Evolutionary conservation across 2,888 invertebrate species (phyloP), one percentile per base, ranked within the genome.

Genomic region (Amphimallon solstitiale): DNA sequence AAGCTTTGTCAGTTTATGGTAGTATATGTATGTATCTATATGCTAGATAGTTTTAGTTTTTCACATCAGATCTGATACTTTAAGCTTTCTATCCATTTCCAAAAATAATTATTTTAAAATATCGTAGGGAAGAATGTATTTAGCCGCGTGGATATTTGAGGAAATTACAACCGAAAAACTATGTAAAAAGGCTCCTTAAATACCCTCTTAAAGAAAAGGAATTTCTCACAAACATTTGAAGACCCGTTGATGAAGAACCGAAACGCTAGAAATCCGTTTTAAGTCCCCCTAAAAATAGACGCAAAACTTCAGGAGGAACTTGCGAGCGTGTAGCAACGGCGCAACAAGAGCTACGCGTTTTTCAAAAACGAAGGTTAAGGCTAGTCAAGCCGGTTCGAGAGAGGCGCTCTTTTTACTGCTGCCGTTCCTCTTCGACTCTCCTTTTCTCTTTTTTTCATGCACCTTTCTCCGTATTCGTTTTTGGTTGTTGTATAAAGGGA

Each of bases 201-300:
- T n/a, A n/a, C n/a, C n/a, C n/a, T n/a, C n/a, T n/a, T n/a, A n/a
- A n/a, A n/a, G n/a, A n/a, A n/a, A n/a, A n/a, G n/a, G n/a, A n/a
- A n/a, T n/a, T n/a, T n/a, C n/a, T n/a, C 29, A 29, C 29, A 1
- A 29, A 29, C 9, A 1, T 29, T 29, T 45, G n/a, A 2, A 19
- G 29, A 19, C 34, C 43, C 38, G 43, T 7, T 43, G 15, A 14
- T 29, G 56, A 29, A 15, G 40, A 54, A 43, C 43, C 43, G 40
- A 23, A 43, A 43, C 56, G 29, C 56, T 59, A 43, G 49, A 49
- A 38, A 21, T 21, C 19, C 21, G 29, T 62, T 37, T 62, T 62
- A 62, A 62, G 49, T 62, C 62, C 49, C 15, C 54, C 64, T 64
- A 64, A 64, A 64, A 64, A 64, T 64, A 64, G 64, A 54, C 64